These are phyloP conservation scores for Drosophila nigricruria DNA, from an alignment of 2,888 invertebrate species.

Conservation along the genomic window DNA sequence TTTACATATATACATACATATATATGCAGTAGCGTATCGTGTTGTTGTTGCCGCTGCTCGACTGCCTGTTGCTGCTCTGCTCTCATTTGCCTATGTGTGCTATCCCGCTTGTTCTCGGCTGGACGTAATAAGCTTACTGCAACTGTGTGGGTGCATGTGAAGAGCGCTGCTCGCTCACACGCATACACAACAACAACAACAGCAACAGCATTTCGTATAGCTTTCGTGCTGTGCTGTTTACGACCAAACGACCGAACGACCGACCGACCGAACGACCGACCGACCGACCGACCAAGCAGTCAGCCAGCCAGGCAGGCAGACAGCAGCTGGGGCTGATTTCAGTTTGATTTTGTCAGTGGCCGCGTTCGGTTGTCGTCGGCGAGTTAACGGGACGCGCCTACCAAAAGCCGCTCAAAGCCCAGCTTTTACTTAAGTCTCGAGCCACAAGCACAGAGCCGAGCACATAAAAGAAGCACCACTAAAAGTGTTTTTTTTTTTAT, in stretches of 20 bases:
- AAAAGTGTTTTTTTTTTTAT: conserved; percentile 36
- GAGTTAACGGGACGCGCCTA: conserved; percentile 45
- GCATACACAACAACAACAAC: conserved; percentile 7
- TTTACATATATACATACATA: not conserved
- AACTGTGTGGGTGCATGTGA: conserved; percentile 56
- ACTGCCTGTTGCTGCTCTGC: conserved; percentile 62
- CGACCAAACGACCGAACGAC: too few relatives aligned
- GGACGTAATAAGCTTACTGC: conserved; percentile 66
- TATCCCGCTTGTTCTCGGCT: conserved; percentile 49
- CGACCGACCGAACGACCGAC: conserved; percentile 4
- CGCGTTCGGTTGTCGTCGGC: conserved; percentile 67
- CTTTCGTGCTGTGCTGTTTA: conserved; percentile 58
- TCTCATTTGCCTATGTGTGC: conserved; percentile 54
- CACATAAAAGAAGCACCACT: conserved; percentile 31
- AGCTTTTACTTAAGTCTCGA: conserved; percentile 52
- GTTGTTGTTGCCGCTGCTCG: conserved; percentile 29
- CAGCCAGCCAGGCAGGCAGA: conserved; percentile 42
- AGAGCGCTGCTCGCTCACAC: conserved; percentile 32
- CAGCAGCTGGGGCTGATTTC: conserved; percentile 57
- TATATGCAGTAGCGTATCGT: conserved; percentile 19
- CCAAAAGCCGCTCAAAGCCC: conserved; percentile 46
- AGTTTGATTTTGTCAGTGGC: conserved; percentile 66
- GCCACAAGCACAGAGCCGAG: conserved; percentile 22
- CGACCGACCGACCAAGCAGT: conserved; percentile 22
- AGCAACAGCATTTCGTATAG: conserved; percentile 42